Evolutionary conservation across 2,888 invertebrate species (phyloP).

Genomic region (Nymphalis polychloros): DNA sequence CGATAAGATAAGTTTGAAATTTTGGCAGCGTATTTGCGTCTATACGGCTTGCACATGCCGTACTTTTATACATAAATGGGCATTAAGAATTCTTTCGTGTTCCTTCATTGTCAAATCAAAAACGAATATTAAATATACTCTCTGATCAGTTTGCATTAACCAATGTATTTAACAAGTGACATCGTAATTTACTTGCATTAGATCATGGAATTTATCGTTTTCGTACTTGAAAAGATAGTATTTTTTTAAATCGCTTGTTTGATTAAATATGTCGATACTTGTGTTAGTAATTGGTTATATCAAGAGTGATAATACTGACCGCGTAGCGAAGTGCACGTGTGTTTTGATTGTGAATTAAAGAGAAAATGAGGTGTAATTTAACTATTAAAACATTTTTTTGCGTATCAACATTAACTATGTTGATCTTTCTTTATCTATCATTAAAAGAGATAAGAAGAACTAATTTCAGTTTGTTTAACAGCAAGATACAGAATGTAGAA

Average conservation of each 20-base stretch:
- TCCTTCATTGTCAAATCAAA: too few relatives aligned
- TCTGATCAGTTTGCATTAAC: too few relatives aligned
- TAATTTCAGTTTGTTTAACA: constrained; percentile 5
- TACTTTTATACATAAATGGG: too few relatives aligned
- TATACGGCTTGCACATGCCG: too few relatives aligned
- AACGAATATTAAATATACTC: too few relatives aligned
- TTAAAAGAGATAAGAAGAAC: constrained; percentile 18
- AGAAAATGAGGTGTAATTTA: constrained; percentile 19
- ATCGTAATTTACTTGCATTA: too few relatives aligned
- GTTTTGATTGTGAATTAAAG: background rate
- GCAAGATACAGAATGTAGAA: background rate
- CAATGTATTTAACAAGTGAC: too few relatives aligned
- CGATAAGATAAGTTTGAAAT: too few relatives aligned
- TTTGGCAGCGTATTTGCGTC: too few relatives aligned
- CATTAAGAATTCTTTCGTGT: too few relatives aligned
- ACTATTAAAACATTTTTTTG: constrained; percentile 33
- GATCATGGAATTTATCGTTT: too few relatives aligned
- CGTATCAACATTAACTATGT: constrained; percentile 18
- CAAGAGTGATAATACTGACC: constrained; percentile 6
- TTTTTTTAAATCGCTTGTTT: constrained; percentile 11
- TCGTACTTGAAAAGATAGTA: background rate
- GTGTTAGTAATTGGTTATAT: background rate
- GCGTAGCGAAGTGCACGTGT: constrained; percentile 2
- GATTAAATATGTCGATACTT: background rate
- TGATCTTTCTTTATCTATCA: constrained; percentile 32